phyloP scores from a whole-genome alignment of 2,888 invertebrate species.

The Drosophila mercatorum region DNA sequence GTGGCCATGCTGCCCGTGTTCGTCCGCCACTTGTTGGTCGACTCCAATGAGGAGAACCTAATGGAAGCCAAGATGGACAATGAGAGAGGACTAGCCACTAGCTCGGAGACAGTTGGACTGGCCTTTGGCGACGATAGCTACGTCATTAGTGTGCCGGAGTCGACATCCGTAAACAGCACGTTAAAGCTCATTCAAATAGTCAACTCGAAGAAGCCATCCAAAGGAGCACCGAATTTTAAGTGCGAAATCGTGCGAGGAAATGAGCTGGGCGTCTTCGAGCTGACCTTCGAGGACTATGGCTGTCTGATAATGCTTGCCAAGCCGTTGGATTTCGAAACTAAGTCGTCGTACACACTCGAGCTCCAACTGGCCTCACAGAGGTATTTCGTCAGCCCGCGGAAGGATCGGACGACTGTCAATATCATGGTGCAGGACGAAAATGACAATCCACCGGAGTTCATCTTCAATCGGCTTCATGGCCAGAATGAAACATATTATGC shows the following conservation, averaged over 20 bases:
- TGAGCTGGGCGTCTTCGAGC: conserved; percentile 88
- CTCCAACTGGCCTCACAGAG: conserved; percentile 92
- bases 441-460: conserved; percentile 94
- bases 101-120: conserved; percentile 86
- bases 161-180: conserved; percentile 83
- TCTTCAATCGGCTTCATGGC: conserved; percentile 88
- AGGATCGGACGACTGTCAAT: conserved; percentile 90
- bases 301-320: conserved; percentile 91
- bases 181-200: conserved; percentile 84
- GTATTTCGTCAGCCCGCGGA: conserved; percentile 92
- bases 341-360: conserved; percentile 90
- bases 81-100: conserved; percentile 79
- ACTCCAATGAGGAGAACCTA: conserved; percentile 86
- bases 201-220: conserved; percentile 82
- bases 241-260: conserved; percentile 93
- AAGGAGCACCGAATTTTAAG: conserved; percentile 86
- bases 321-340: conserved; percentile 91
- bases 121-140: conserved; percentile 95
- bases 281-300: conserved; percentile 91
- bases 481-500: conserved; percentile 91
- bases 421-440: conserved; percentile 94
- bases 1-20: conserved; percentile 92
- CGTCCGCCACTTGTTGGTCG: conserved; percentile 92
- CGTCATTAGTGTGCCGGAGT: conserved; percentile 92
- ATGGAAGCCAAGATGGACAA: conserved; percentile 56